These are phyloP conservation scores for Ophiothrix spiculata DNA, from an alignment of 35 echinoderm and acorn worm genomes.

Conservation along the genomic window DNA sequence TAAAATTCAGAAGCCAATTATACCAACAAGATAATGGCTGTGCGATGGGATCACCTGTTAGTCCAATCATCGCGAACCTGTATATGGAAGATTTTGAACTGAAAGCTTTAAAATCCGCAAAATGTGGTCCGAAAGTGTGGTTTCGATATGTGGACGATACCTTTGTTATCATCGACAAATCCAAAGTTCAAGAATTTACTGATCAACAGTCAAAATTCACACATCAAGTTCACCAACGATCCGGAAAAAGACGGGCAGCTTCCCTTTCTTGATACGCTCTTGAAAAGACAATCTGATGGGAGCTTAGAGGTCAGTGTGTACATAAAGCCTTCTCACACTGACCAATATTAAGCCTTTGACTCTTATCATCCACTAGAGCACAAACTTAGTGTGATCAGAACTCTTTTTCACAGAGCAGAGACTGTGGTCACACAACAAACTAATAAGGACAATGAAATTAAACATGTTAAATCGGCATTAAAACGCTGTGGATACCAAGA, in stretches of 20 bases:
- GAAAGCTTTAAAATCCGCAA: neutral
- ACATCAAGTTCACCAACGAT: neutral
- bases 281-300: neutral
- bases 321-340: neutral
- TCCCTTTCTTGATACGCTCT: slow-evolving; percentile 2
- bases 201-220: neutral
- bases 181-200: neutral
- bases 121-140: neutral
- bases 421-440: slow-evolving; percentile 4
- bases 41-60: neutral
- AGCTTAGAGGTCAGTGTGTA: neutral
- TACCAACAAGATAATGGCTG: slow-evolving; percentile 1
- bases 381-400: slow-evolving; percentile 29
- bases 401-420: neutral
- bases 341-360: slow-evolving; percentile 33
- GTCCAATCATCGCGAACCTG: neutral
- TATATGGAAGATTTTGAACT: neutral
- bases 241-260: neutral
- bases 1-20: neutral
- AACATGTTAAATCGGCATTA: slow-evolving; percentile 24
- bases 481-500: slow-evolving; percentile 23
- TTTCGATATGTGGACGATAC: neutral
- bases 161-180: neutral
- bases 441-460: slow-evolving; percentile 11
- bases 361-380: slow-evolving; percentile 35